These are phyloP conservation scores for Formicarius rufipectus DNA, from an alignment of 2,113 vertebrate genomes.

Conservation along the genomic window DNA sequence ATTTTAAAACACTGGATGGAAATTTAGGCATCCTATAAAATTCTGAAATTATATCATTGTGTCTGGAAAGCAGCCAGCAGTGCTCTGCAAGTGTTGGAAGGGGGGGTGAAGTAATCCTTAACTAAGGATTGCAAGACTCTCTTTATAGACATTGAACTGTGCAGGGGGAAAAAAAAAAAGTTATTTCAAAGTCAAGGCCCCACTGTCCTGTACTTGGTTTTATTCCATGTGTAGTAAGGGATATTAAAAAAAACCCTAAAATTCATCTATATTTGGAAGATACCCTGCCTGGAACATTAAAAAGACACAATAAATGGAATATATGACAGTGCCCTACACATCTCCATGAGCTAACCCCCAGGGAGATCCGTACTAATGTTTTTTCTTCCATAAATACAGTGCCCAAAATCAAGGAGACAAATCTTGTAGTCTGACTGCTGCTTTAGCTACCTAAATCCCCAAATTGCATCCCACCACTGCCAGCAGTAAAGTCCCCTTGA, in stretches of 20 bases:
- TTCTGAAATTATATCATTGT: background rate
- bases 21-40: background rate
- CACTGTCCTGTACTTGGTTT: background rate
- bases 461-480: conserved; percentile 6
- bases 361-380: background rate
- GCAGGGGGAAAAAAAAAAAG: background rate
- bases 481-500: conserved; percentile 9
- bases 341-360: background rate
- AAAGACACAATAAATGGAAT: background rate
- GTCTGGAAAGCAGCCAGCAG: background rate
- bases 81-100: background rate
- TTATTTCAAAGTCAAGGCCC: background rate
- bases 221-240: background rate
- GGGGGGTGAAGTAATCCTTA: background rate
- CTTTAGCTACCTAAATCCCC: conserved; percentile 23
- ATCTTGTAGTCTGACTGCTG: background rate
- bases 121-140: background rate
- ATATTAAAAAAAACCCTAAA: background rate
- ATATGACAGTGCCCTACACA: background rate
- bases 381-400: background rate
- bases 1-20: background rate
- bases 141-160: background rate
- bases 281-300: background rate
- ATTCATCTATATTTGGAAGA: background rate
- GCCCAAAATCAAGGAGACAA: background rate